Evolutionary conservation across 2,888 invertebrate species (phyloP).

Genomic region (Ceraclea dissimilis): DNA sequence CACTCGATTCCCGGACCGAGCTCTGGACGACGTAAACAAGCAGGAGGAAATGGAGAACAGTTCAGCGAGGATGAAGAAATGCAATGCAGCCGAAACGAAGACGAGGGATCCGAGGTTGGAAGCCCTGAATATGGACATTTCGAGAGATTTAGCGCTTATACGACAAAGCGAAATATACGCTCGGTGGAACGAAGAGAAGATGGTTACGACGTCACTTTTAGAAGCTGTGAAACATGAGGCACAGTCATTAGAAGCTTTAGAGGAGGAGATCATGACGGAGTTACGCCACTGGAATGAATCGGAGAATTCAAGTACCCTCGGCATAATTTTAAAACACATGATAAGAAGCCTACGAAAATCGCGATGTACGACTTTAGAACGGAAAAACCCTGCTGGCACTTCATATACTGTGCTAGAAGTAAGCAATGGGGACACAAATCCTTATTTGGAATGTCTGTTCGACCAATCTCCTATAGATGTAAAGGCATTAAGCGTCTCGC

Average conservation of each 20-base stretch:
- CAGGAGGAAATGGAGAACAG: too few relatives aligned
- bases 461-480: conserved; percentile 1
- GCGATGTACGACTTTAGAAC: conserved; percentile 11
- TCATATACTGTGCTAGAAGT: conserved; percentile 11
- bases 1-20: too few relatives aligned
- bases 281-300: background rate
- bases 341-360: conserved; percentile 11
- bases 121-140: background rate
- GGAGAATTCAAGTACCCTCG: background rate
- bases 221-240: too few relatives aligned
- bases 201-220: too few relatives aligned
- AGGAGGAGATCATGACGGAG: background rate
- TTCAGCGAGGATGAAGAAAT: background rate
- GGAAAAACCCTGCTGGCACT: conserved; percentile 14
- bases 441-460: conserved; percentile 9
- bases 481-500: conserved; percentile 9
- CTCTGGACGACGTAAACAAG: too few relatives aligned
- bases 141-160: background rate
- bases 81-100: background rate
- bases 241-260: background rate
- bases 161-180: background rate
- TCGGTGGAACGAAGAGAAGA: background rate
- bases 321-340: background rate
- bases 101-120: background rate
- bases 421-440: conserved; percentile 11